Evolutionary conservation across 30 jellyfish, hydroid and myxozoan genomes (phyloP), one percentile per base, ranked within the genome.

Genomic region (Hydra vulgaris): DNA sequence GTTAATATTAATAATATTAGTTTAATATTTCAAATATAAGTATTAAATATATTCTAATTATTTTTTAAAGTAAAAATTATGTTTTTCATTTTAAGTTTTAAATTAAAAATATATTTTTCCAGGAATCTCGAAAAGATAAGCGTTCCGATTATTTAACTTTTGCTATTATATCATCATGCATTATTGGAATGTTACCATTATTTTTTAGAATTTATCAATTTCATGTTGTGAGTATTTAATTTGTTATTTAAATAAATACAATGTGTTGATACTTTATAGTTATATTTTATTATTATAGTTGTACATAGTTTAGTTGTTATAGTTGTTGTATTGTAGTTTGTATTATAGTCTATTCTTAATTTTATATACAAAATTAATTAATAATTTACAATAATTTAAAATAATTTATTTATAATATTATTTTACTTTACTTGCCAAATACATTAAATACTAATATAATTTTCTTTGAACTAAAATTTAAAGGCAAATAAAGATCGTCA

Each of bases 121-220:
- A 80, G 87, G 87, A 80, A 66, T 23, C 53, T 12, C 87, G 83
- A 20, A 26, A 23, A 19, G 83, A 80, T 19, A 67, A 22, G 21
- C 24, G 83, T 66, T 80, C 91, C 21, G 96, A 89, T 70, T 89
- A 89, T 72, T 74, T 89, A 53, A 85, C 94, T 7, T 86, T 89
- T 70, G 90, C 88, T 7, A 68, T 84, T 21, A 22, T 89, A 56
- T 83, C 95, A 23, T 91, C 96, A 17, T 54, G 79, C 8, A 77
- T 89, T 71, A 67, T 89, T 17, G 77, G 91, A 12, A 70, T 89
- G 18, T 82, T 89, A 3, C 96, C 96, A 16, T 54, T 89, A 73
- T 76, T 83, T 53, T 89, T 71, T 71, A 68, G 96, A 68, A 70
- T 89, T 8, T 79, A 89, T 40, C 81, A 79, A 21, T 71, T 56